Evolutionary conservation across 1,140 invertebrate genomes (phyloP).

Genomic region (Rhyzopertha dominica): DNA sequence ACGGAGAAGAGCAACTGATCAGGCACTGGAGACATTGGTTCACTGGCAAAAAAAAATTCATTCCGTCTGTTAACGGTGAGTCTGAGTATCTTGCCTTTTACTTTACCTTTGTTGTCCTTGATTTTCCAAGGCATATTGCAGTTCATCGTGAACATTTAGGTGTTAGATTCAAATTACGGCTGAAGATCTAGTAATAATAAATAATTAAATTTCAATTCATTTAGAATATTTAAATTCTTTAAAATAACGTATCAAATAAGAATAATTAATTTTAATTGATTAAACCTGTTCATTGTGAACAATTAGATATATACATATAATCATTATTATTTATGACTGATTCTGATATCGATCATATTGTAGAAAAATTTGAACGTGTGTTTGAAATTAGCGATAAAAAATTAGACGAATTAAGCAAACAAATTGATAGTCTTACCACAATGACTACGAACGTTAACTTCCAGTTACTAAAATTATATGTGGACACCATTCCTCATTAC

Average conservation of each 20-base stretch:
- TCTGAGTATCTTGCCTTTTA: constrained; percentile 6
- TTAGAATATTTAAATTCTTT: no score
- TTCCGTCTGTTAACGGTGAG: constrained; percentile 4
- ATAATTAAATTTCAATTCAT: no score
- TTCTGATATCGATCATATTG: constrained; percentile 3
- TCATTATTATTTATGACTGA: constrained; percentile 5
- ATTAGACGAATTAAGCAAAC: no score
- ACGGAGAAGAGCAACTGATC: background rate
- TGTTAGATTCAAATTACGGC: no score
- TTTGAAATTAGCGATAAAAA: no score
- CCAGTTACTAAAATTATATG: constrained; percentile 6
- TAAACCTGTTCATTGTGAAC: no score
- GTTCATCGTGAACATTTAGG: no score
- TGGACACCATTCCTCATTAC: constrained; percentile 10
- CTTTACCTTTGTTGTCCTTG: constrained; percentile 1
- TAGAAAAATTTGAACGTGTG: constrained; percentile 6
- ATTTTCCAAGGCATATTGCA: constrained; percentile 5
- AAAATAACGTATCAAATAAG: no score
- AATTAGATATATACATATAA: constrained; percentile 4
- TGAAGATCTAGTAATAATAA: no score
- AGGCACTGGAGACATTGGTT: constrained; percentile 5
- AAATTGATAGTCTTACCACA: constrained; percentile 2
- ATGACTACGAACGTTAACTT: constrained; percentile 7
- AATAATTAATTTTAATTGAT: no score
- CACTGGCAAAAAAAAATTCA: background rate